Evolutionary conservation across 2,113 vertebrate genomes (phyloP).

Genomic region (Microcebus tavaratra): DNA sequence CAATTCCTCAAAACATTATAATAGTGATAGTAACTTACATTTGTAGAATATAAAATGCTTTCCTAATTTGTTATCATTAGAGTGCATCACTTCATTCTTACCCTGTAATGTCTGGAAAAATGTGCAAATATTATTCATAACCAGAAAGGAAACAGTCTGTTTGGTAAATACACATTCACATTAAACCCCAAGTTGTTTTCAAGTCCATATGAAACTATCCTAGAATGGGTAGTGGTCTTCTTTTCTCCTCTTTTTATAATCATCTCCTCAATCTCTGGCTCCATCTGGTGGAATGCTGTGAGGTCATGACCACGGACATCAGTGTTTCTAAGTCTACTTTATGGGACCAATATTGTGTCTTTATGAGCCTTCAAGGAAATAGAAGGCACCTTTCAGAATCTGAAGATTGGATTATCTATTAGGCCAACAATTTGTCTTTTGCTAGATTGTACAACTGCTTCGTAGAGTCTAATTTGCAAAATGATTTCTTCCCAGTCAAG

Average conservation of each 20-base stretch:
- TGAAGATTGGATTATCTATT: not conserved
- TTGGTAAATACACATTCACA: not conserved
- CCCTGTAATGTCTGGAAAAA: not conserved
- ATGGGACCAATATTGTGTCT: not conserved
- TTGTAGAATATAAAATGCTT: not conserved
- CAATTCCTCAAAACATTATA: not conserved
- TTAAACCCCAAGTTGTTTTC: not conserved
- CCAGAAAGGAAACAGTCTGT: not conserved
- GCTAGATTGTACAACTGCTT: not conserved
- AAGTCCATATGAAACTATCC: not conserved
- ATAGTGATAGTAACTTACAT: not conserved
- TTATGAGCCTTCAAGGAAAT: not conserved
- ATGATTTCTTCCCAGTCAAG: not conserved
- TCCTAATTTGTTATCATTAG: not conserved
- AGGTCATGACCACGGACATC: conserved; percentile 32
- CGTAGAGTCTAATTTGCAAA: not conserved
- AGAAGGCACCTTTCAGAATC: not conserved
- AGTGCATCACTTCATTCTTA: not conserved
- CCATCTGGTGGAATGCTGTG: conserved; percentile 72
- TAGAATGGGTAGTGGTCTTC: conserved; percentile 41
- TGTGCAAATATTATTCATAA: not conserved
- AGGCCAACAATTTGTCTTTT: not conserved
- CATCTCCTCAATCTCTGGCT: conserved; percentile 76
- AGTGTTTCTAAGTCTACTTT: not conserved
- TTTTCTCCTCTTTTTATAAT: not conserved